phyloP scores from a whole-genome alignment of 2,888 invertebrate species.

The Synanthedon andrenaeformis region DNA sequence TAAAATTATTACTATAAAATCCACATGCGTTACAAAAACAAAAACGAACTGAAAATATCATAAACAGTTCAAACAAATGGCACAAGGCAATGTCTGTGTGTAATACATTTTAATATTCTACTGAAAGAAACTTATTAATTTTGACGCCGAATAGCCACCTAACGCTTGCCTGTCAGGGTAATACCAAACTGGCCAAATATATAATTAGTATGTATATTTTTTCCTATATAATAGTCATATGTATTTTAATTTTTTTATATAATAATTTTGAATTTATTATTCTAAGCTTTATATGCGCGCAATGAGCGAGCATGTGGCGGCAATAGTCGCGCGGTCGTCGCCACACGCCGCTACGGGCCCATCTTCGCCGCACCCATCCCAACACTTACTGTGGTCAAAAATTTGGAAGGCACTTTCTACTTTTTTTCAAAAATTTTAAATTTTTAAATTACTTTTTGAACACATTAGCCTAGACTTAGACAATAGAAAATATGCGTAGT shows the following conservation, averaged over 20 bases:
- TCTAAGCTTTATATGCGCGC: slow-evolving; percentile 64
- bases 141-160: slow-evolving; percentile 61
- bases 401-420: slow-evolving; percentile 88
- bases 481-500: slow-evolving; percentile 71
- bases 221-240: slow-evolving; percentile 69
- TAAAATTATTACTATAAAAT: slow-evolving; percentile 28
- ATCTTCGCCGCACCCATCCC: slow-evolving; percentile 69
- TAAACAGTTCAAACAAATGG: slow-evolving; percentile 58
- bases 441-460: slow-evolving; percentile 75
- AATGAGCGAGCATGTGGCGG: slow-evolving; percentile 30
- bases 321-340: slow-evolving; percentile 7
- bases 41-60: slow-evolving; percentile 34
- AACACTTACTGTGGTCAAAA: slow-evolving; percentile 72
- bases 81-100: slow-evolving; percentile 62
- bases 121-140: slow-evolving; percentile 43
- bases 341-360: slow-evolving; percentile 22
- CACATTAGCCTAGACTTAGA: slow-evolving; percentile 79
- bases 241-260: slow-evolving; percentile 65
- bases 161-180: slow-evolving; percentile 81
- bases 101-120: slow-evolving; percentile 37
- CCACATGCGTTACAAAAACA: slow-evolving; percentile 21
- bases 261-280: slow-evolving; percentile 69
- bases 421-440: slow-evolving; percentile 67
- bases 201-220: slow-evolving; percentile 66
- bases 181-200: slow-evolving; percentile 74